Percentiles rank a stretch among this genome's conserved stretches.
phyloP scores from a whole-genome alignment of 2,113 vertebrate species.

The Choloepus hoffmanni region DNA sequence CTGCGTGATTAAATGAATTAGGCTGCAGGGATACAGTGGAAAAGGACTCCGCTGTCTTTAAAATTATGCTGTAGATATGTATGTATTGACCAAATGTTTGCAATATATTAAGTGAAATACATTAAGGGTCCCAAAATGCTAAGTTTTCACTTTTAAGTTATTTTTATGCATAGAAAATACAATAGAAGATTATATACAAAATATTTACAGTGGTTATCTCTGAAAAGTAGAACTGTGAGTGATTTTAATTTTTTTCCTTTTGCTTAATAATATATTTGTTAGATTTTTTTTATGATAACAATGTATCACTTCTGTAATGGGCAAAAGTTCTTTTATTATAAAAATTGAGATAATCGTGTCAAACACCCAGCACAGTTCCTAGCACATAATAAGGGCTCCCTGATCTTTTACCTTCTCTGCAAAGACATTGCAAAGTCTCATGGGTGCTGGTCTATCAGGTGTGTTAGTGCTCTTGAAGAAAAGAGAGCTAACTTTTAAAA shows the following conservation, averaged over 20 bases:
- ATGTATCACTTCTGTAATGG: not conserved
- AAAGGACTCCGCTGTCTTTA: not conserved
- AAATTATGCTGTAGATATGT: not conserved
- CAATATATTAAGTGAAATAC: not conserved
- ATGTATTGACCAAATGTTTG: not conserved
- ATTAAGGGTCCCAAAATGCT: not conserved
- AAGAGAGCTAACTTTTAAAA: not conserved
- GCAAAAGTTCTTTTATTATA: not conserved
- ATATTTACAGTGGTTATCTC: not conserved
- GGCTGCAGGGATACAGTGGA: rapidly evolving
- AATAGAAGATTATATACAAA: not conserved
- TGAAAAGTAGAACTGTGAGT: not conserved
- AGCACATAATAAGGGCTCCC: not conserved
- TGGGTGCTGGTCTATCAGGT: rapidly evolving
- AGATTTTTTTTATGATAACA: not conserved
- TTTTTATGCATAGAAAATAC: not conserved
- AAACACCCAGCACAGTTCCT: not conserved
- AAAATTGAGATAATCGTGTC: not conserved
- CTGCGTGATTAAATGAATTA: too few species aligned
- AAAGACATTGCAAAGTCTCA: not conserved
- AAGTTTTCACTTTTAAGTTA: not conserved
- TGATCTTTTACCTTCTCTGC: not conserved
- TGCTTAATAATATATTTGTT: not conserved
- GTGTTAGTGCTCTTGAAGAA: not conserved
- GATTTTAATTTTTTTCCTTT: not conserved